Conservation (phyloP, 2,113 vertebrate genomes). For the Periophthalmus modestus region DNA sequence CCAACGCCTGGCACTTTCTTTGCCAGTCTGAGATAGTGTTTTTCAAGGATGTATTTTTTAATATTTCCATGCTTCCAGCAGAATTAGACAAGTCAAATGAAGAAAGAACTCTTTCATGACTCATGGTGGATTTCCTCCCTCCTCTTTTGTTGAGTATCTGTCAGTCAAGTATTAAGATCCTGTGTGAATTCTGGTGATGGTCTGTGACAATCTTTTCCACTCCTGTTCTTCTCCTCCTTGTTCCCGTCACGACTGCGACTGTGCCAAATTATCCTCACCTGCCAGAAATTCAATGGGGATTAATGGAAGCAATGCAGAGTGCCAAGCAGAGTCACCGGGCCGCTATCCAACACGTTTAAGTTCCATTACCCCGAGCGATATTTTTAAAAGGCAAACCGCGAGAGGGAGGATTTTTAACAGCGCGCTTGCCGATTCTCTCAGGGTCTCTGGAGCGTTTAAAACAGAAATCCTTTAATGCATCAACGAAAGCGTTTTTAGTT, state of each 20-base stretch:
- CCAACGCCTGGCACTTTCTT: background rate
- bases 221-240: constrained; percentile 37
- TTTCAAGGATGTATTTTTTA: background rate
- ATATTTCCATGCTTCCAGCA: background rate
- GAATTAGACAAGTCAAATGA: constrained; percentile 1
- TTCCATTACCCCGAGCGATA: constrained; percentile 39
- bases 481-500: constrained; percentile 19
- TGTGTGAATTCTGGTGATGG: constrained; percentile 23
- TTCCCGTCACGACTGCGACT: constrained; percentile 43
- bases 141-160: constrained; percentile 1
- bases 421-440: constrained; percentile 4
- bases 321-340: constrained; percentile 49
- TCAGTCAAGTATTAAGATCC: constrained; percentile 22
- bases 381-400: constrained; percentile 41
- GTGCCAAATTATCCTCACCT: constrained; percentile 59
- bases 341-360: constrained; percentile 37
- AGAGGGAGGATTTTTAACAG: constrained; percentile 6
- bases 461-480: constrained; percentile 18
- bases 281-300: constrained; percentile 58
- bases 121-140: background rate
- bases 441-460: constrained; percentile 6
- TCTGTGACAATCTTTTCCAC: constrained; percentile 41
- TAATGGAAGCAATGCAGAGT: constrained; percentile 44
- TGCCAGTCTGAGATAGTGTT: background rate
- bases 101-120: constrained; percentile 2